Base-by-base conservation (phyloP, 2,797 vertebrate species). In the Sebastes iracundus region DNA sequence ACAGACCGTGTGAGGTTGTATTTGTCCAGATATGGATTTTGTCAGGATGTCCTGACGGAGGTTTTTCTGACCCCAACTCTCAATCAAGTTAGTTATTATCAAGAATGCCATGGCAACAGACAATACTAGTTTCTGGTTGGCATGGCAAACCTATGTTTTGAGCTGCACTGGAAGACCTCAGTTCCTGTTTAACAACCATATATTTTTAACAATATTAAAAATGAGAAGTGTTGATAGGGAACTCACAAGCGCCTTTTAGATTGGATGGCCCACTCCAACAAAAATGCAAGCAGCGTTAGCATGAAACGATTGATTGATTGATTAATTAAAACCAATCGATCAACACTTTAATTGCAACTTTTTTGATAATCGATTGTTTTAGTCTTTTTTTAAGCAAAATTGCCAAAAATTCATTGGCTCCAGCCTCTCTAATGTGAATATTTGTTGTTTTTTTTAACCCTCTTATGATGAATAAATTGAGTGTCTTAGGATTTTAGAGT, bases 21-120 rank as follows among this genome's bases (percentile, higher is more conserved):
- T 78, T 16, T 53, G 72, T 49, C 9, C 20, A 66, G 33, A 72
- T 71, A 73, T 53, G 62, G 12, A 55, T 79, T 75, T 83, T 65
- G 59, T 75, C 72, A 67, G 74, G 77, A 84, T 53, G n/a, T 75
- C 80, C 71, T 35, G 28, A 55, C 23, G 7, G 11, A 25, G 38
- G 30, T 66, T 35, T 77, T 49, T 55, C 16, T 20, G 4, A 63
- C 28, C 27, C 46, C 5, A 28, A 32, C 22, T 6, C 3, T n/a
- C 4, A 1, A n/a, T 22, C 6, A 56, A 59, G 4, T 55, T 13
- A 52, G 30, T 42, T 13, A 18, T 42, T 59, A 33, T 10, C 0
- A 72, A 61, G 66, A 64, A 30, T 55, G 7, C 10, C 32, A 6
- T 3, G 7, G 30, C 55, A 33, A 59, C 16, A 0, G 38, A 56